Evolutionary conservation across 2,888 invertebrate genomes (phyloP).

Genomic region (Tetranychus truncatus): DNA sequence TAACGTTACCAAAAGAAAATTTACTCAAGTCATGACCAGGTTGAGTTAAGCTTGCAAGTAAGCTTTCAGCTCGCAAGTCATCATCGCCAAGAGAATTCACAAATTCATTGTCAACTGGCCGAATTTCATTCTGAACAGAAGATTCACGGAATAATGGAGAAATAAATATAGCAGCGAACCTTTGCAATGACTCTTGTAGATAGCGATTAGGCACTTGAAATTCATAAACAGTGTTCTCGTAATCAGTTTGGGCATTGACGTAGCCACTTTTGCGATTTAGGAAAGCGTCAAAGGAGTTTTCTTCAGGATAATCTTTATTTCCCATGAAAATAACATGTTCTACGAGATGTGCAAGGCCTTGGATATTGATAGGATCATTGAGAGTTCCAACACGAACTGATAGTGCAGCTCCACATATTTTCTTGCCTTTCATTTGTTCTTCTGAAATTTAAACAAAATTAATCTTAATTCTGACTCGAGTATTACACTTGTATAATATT

Average conservation of each 20-base stretch:
- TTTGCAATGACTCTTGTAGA: conserved; percentile 14
- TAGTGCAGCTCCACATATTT: conserved; percentile 16
- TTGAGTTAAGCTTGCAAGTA: conserved; percentile 14
- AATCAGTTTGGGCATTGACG: conserved; percentile 22
- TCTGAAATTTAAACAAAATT: not conserved
- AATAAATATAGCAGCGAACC: conserved; percentile 16
- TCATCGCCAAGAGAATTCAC: conserved; percentile 13
- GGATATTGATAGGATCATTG: conserved; percentile 19
- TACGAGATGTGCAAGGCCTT: conserved; percentile 22
- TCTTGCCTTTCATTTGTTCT: conserved; percentile 1
- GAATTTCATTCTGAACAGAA: conserved; percentile 19
- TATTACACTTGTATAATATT: too few relatives aligned
- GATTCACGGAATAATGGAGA: conserved; percentile 14
- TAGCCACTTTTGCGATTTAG: conserved; percentile 19
- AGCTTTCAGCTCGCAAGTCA: conserved; percentile 14
- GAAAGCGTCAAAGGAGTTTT: conserved; percentile 21
- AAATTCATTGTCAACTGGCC: conserved; percentile 22
- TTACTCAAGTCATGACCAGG: conserved; percentile 15
- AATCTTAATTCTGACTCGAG: not conserved
- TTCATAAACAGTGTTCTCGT: conserved; percentile 20
- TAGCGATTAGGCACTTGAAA: conserved; percentile 20
- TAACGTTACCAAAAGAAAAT: conserved; percentile 21
- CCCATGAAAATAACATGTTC: conserved; percentile 24
- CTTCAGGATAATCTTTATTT: conserved; percentile 20
- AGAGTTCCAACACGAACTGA: conserved; percentile 18